These are phyloP conservation scores for Psix sp. DNA, from an alignment of 1,140 invertebrate genomes.

Conservation along the genomic window DNA sequence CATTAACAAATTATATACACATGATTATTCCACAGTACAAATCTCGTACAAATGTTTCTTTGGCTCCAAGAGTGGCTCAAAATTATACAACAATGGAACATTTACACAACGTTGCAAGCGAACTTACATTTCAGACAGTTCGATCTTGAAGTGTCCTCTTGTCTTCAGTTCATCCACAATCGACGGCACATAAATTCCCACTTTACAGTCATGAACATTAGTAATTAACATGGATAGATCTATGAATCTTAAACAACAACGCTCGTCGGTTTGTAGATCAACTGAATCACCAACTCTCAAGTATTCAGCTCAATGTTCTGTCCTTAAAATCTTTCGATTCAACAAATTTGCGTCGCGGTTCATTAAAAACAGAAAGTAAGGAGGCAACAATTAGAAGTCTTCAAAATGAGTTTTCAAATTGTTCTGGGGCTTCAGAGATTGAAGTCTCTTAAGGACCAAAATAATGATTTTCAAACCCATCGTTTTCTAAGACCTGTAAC, in stretches of 20 bases:
- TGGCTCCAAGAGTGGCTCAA: constrained; percentile 45
- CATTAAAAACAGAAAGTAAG: no score
- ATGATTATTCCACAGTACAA: constrained; percentile 52
- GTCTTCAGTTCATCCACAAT: constrained; percentile 42
- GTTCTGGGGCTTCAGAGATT: no score
- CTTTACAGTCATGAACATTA: constrained; percentile 14
- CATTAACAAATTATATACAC: constrained; percentile 59
- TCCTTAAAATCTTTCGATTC: no score
- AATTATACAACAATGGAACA: constrained; percentile 25
- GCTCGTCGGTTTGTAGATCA: constrained; percentile 14
- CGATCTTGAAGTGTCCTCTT: constrained; percentile 3
- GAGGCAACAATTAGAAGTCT: no score
- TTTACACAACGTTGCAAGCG: constrained; percentile 31
- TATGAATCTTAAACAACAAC: constrained; percentile 39
- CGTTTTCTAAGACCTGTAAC: no score
- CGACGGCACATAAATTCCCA: constrained; percentile 27
- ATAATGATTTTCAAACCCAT: no score
- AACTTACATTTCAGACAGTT: constrained; percentile 37
- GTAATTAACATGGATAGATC: constrained; percentile 42
- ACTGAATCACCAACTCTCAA: no score
- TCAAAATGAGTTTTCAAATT: no score
- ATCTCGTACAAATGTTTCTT: constrained; percentile 56
- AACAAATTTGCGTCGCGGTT: no score
- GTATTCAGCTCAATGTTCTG: no score
- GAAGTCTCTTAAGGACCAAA: no score